A percentile compares a stretch with the other conserved stretches of the same genome.
Evolutionary conservation across 2,797 vertebrate species (phyloP).

Genomic region (Diglossa cyanea): DNA sequence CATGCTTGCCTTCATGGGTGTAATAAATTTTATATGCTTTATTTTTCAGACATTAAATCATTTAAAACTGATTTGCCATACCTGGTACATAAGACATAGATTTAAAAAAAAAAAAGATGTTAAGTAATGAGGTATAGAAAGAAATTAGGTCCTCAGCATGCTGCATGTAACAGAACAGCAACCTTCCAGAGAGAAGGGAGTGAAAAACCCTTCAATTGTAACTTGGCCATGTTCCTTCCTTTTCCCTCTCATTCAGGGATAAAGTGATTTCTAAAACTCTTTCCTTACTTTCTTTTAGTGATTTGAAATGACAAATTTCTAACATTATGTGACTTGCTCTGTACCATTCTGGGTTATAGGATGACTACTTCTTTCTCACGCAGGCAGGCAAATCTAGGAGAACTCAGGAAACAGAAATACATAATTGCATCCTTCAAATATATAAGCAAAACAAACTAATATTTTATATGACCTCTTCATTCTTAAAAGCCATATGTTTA

Average conservation of each 20-base stretch:
- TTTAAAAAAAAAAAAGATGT: not conserved
- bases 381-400: not conserved
- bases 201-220: not conserved
- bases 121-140: constrained; percentile 38
- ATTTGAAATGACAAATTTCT: not conserved
- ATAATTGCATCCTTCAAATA: not conserved
- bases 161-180: not conserved
- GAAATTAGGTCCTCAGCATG: not conserved
- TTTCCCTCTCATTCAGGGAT: not conserved
- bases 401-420: not conserved
- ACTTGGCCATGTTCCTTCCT: not conserved
- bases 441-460: not conserved
- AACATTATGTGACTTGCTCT: not conserved
- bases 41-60: not conserved
- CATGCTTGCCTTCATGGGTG: not conserved
- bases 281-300: not conserved
- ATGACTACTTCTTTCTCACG: not conserved
- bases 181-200: not conserved
- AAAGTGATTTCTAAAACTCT: not conserved
- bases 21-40: not conserved
- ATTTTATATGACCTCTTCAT: constrained; percentile 4
- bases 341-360: not conserved
- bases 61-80: not conserved
- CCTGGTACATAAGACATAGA: not conserved
- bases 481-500: constrained; percentile 2